Evolutionary conservation across 2,888 invertebrate species (phyloP).

Genomic region (Arrhopalites spinosus): DNA sequence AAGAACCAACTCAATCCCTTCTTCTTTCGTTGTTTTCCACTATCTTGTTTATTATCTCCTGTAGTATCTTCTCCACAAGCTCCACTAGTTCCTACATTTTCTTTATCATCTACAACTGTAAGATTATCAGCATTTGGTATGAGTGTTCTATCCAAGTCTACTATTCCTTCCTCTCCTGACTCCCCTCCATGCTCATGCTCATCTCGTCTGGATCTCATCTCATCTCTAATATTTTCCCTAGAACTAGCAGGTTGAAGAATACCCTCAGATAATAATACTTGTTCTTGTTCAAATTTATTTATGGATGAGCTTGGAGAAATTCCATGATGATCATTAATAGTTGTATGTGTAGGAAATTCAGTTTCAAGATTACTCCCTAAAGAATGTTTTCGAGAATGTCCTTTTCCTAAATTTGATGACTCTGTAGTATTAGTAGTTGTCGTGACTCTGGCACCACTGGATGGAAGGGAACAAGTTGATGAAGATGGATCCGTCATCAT

Average conservation of each 20-base stretch:
- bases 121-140: neutral
- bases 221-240: slow-evolving; percentile 2
- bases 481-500: neutral
- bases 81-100: neutral
- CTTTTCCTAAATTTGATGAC: neutral
- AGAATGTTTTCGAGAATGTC: slow-evolving; percentile 48
- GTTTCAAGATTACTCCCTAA: slow-evolving; percentile 42
- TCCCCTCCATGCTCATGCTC: slow-evolving; percentile 3
- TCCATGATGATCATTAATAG: neutral
- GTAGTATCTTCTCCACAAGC: neutral
- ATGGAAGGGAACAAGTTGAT: slow-evolving; percentile 28
- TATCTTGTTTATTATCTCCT: slow-evolving; percentile 2
- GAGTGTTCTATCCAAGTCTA: slow-evolving; percentile 29
- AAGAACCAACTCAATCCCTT: slow-evolving; percentile 38
- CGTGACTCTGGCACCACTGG: slow-evolving; percentile 1
- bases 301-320: neutral
- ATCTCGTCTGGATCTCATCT: neutral
- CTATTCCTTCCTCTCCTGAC: neutral
- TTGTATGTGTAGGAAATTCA: slow-evolving; percentile 14
- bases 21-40: slow-evolving; percentile 29
- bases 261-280: neutral
- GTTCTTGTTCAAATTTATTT: neutral
- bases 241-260: neutral
- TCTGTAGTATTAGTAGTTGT: neutral
- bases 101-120: slow-evolving; percentile 4